Evolutionary conservation across 1,140 invertebrate species (phyloP).

Genomic region (Ooceraea biroi): DNA sequence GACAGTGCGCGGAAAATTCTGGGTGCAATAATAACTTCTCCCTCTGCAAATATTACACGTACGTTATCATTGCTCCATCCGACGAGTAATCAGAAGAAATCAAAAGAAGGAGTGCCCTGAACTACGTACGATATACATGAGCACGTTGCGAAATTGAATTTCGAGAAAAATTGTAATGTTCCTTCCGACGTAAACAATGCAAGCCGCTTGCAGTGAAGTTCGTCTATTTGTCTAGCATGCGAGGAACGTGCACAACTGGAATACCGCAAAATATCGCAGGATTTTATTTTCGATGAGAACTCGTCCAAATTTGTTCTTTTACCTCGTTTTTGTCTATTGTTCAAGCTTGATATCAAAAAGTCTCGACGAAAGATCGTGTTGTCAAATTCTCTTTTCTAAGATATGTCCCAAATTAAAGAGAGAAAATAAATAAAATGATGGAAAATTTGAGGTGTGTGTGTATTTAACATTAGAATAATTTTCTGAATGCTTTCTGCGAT

Average conservation of each 20-base stretch:
- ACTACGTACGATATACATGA: not conserved
- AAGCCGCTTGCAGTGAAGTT: not conserved
- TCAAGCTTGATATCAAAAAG: not conserved
- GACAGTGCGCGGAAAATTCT: too few relatives aligned
- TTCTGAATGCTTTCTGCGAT: too few relatives aligned
- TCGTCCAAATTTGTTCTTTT: not conserved
- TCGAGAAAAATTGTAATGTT: not conserved
- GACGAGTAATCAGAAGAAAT: not conserved
- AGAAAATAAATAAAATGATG: not conserved
- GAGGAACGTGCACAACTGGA: too few relatives aligned
- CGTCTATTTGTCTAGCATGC: not conserved
- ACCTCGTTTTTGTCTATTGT: not conserved
- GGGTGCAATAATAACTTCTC: too few relatives aligned
- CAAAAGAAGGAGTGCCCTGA: not conserved
- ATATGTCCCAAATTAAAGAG: not conserved
- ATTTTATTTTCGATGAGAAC: conserved; percentile 11
- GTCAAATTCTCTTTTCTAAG: conserved; percentile 7
- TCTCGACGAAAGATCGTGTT: not conserved
- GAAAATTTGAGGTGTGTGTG: not conserved
- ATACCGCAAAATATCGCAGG: not conserved
- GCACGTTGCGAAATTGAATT: not conserved
- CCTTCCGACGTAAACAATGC: not conserved
- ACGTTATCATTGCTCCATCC: not conserved
- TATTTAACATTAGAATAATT: not conserved
- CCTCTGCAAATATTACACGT: conserved; percentile 3